Conservation (phyloP, 1,140 invertebrate species). For the Whitmania pigra region DNA sequence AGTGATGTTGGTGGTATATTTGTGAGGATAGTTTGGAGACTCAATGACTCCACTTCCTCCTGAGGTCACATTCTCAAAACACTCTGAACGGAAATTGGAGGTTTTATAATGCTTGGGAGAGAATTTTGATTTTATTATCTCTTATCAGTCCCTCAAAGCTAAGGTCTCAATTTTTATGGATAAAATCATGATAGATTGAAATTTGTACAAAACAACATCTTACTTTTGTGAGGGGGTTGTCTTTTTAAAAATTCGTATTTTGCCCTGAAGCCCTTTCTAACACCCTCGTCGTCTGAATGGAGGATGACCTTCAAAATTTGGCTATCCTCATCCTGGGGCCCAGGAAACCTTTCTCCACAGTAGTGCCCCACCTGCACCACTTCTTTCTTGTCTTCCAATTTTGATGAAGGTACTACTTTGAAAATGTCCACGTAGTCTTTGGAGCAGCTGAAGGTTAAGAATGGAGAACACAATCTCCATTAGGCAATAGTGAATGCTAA, state of each 20-base stretch:
- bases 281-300: slow-evolving; percentile 61
- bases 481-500: too few relatives aligned
- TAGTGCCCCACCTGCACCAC: slow-evolving; percentile 61
- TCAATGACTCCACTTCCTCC: slow-evolving; percentile 22
- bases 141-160: too few relatives aligned
- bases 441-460: slow-evolving; percentile 48
- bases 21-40: slow-evolving; percentile 21
- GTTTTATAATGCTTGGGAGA: not conserved
- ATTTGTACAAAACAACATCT: slow-evolving; percentile 11
- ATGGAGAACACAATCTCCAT: not conserved
- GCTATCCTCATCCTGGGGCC: slow-evolving; percentile 71
- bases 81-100: not conserved
- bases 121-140: not conserved
- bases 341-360: slow-evolving; percentile 68
- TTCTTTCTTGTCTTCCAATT: not conserved
- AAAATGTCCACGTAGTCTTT: slow-evolving; percentile 87
- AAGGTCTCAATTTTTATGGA: too few relatives aligned
- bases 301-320: slow-evolving; percentile 67
- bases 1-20: slow-evolving; percentile 24
- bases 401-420: slow-evolving; percentile 45
- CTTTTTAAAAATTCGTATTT: slow-evolving; percentile 72
- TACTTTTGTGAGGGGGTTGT: slow-evolving; percentile 65
- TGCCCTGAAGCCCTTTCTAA: slow-evolving; percentile 78
- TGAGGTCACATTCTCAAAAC: slow-evolving; percentile 10
- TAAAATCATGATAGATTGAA: too few relatives aligned